Base-by-base conservation (phyloP, 1,140 invertebrate species). In the Drosophila burlai region DNA sequence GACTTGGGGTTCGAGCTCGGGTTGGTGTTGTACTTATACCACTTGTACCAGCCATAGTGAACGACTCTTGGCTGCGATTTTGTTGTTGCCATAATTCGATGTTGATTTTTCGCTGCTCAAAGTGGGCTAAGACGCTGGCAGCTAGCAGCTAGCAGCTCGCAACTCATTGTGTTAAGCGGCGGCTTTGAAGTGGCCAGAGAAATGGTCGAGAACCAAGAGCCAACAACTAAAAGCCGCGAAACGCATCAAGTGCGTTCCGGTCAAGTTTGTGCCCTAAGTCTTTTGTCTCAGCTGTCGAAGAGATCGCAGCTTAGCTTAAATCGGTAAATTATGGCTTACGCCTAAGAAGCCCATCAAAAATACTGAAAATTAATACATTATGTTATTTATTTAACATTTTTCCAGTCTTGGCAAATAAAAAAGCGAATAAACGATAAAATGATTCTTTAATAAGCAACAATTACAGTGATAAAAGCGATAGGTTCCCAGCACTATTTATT, bases 61-160 rank as follows among this genome's bases (percentile, higher is more conserved):
- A 77, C 72, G 67, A 80, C 43, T 71, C 46, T 65, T 66, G 64
- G 38, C 69, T 43, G 38, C 45, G 71, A 69, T 83, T 77, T 86
- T 76, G 80, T 87, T 87, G 83, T 87, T 77, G 85, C 84, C 84
- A 87, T 87, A 87, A 90, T 81, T 81, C 80, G 80, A 87, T 87
- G 84, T 84, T 87, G 84, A 87, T 87, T 87, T 90, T 87, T 78
- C 73, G 78, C 71, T 79, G 81, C 68, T 84, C 77, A 73, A 87
- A 87, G 84, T 87, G 84, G 84, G 84, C 85, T 87, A 89, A 83
- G 58, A 58, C 68, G 69, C 59, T 36, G 42, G 38, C 50, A 40
- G 61, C 49, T 63, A n/a, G 34, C 34, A 50, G 47, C 62, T 45
- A 16, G 11, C 42, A 45, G 55, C 31, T 63, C 15, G 4, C 24